Percentiles rank a stretch among this genome's conserved stretches.
phyloP scores from a whole-genome alignment of 2,113 vertebrate species.

The Peromyscus maniculatus region DNA sequence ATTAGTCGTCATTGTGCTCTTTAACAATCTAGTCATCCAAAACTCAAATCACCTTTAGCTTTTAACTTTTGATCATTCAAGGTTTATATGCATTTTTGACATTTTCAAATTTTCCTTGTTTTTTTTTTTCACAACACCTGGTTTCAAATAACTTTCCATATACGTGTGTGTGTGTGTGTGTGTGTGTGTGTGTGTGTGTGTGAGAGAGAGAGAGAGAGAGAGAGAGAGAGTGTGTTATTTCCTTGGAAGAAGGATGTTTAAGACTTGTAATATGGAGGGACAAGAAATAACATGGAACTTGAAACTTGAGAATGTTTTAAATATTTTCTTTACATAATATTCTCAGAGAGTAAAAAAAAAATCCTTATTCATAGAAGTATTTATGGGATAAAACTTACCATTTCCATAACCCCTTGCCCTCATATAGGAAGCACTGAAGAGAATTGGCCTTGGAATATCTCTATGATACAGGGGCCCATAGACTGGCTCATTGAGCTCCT shows the following conservation, averaged over 20 bases:
- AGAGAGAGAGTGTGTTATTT: neutral
- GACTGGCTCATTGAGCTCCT: conserved; percentile 76
- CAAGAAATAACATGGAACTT: neutral
- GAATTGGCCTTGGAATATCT: conserved; percentile 78
- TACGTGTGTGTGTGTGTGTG: too few relatives aligned
- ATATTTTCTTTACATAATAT: neutral
- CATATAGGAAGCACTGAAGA: fast-evolving
- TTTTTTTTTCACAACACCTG: neutral
- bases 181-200: too few relatives aligned
- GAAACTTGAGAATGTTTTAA: neutral
- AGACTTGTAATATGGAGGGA: fast-evolving
- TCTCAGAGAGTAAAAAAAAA: neutral
- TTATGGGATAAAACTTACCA: conserved; percentile 50
- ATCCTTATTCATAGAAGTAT: neutral
- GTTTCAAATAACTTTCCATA: neutral
- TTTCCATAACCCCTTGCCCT: fast-evolving
- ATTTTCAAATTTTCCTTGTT: neutral
- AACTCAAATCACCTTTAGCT: neutral
- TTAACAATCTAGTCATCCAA: neutral
- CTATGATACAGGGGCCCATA: conserved; percentile 84
- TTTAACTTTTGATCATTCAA: neutral
- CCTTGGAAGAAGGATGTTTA: neutral
- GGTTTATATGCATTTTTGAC: neutral
- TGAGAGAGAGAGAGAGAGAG: too few relatives aligned
- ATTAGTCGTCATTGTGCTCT: neutral